A percentile compares a stretch with the other conserved stretches of the same genome.
Evolutionary conservation across 2,113 vertebrate species (phyloP).

Genomic region (Perognathus longimembris): DNA sequence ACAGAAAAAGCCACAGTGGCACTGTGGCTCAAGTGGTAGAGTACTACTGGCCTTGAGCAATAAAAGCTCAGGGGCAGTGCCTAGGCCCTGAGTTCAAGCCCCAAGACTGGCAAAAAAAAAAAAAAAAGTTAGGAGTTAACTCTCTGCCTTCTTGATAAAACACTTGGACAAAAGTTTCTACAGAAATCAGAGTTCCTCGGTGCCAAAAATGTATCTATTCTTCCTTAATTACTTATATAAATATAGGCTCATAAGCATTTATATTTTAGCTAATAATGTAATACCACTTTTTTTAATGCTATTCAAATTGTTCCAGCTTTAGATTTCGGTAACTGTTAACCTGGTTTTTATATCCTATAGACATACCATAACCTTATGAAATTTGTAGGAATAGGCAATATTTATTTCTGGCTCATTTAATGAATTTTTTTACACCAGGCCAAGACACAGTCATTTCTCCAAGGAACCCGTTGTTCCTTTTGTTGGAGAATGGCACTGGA

Average conservation of each 20-base stretch:
- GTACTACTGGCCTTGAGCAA: too few species aligned
- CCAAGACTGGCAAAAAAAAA: too few species aligned
- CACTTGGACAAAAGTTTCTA: background rate
- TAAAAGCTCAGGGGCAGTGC: too few species aligned
- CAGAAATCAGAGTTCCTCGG: background rate
- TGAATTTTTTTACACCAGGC: background rate
- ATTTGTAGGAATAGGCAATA: background rate
- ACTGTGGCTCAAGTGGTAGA: too few species aligned
- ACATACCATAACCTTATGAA: background rate
- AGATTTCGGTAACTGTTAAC: background rate
- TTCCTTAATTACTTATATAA: background rate
- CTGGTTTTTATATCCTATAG: background rate
- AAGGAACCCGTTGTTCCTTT: background rate
- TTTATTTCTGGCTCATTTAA: background rate
- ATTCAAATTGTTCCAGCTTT: background rate
- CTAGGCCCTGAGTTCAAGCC: too few species aligned
- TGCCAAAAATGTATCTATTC: background rate
- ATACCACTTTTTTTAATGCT: background rate
- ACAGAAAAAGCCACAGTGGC: too few species aligned
- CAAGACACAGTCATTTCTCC: background rate
- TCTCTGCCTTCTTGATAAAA: background rate
- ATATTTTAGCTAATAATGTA: background rate
- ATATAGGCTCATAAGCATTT: background rate
- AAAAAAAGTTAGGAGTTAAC: too few species aligned
- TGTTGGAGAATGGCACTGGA: too few species aligned